These are phyloP conservation scores for Diuraphis noxia DNA, from an alignment of 1,140 invertebrate species.

Conservation along the genomic window DNA sequence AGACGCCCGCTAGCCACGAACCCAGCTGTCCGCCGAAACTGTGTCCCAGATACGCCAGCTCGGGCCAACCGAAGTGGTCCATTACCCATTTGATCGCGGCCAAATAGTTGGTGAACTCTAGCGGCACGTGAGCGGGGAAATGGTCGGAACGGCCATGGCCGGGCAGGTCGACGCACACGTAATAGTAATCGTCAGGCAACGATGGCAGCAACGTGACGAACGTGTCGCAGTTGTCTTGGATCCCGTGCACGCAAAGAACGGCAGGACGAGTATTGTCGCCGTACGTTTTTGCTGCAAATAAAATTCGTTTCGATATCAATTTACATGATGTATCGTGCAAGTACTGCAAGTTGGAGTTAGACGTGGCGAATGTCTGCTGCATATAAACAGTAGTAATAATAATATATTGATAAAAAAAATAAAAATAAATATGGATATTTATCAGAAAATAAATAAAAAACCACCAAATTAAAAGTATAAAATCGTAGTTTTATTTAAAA, in stretches of 20 bases:
- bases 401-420: not conserved
- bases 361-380: not conserved
- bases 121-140: slow-evolving; percentile 69
- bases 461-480: not conserved
- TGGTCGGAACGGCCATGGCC: slow-evolving; percentile 82
- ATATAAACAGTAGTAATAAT: not conserved
- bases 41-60: slow-evolving; percentile 76
- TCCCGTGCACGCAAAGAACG: slow-evolving; percentile 82
- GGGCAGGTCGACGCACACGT: slow-evolving; percentile 76
- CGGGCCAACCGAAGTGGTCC: slow-evolving; percentile 77
- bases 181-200: slow-evolving; percentile 64
- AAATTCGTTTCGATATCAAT: slow-evolving; percentile 8
- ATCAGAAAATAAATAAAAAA: not conserved
- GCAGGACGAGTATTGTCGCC: slow-evolving; percentile 70
- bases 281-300: slow-evolving; percentile 74
- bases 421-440: too few species aligned
- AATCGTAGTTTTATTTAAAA: not conserved
- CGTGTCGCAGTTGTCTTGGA: slow-evolving; percentile 85
- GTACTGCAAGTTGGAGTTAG: not conserved
- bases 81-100: slow-evolving; percentile 72
- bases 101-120: slow-evolving; percentile 74
- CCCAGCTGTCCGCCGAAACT: slow-evolving; percentile 78
- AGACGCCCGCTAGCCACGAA: slow-evolving; percentile 77
- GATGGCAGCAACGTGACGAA: slow-evolving; percentile 80
- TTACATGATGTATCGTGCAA: not conserved